Base-by-base conservation (phyloP, 1,140 invertebrate genomes). In the Plutomurus gul region DNA sequence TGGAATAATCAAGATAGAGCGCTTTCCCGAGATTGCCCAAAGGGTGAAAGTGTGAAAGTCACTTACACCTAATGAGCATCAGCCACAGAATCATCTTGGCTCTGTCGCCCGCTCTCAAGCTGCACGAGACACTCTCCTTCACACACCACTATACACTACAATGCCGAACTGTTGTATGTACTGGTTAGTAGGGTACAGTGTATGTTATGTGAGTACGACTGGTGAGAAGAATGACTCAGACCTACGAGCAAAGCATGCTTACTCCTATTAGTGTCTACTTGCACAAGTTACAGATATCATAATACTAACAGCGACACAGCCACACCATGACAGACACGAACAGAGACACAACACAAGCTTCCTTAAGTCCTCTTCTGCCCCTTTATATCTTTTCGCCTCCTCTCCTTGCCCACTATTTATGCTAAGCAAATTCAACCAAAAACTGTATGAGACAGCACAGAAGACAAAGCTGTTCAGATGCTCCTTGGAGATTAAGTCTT, bases 1-100 rank as follows among this genome's bases (percentile, higher is more conserved):
- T 76, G 75, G 75, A 76, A 76, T 76, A 76, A 76, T 76, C 75
- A 76, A 65, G 75, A 76, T 76, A 56, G 75, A 76, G 40, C 75
- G 75, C 51, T 70, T 76, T 76, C 56, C 36, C 51, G 49, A 76
- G 75, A 76, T 76, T 76, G 75, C 49, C 56, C 33, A 76, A 65
- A 65, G 33, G 60, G 56, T 40, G 33, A 60, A 56, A 72, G 46
- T 30, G 46, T 49, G 65, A 78, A 78, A 78, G 76, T 78, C 76
- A 78, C 76, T 78, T 65, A 46, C 39, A 65, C 43, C 60, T 78
- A 78, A 78, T 78, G 76, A 78, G 65, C 20, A 30, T 51, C 75
- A 65, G 27, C 27, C 75, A 37, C 22, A 76, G 22, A 18, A 47
- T 47, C 33, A 76, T 37, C 47, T 49, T 46, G 22, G 5, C 22